A percentile compares a stretch with the other conserved stretches of the same genome.
These are phyloP conservation scores for Drymonia ruficornis DNA, from an alignment of 2,888 invertebrate species.

Conservation along the genomic window DNA sequence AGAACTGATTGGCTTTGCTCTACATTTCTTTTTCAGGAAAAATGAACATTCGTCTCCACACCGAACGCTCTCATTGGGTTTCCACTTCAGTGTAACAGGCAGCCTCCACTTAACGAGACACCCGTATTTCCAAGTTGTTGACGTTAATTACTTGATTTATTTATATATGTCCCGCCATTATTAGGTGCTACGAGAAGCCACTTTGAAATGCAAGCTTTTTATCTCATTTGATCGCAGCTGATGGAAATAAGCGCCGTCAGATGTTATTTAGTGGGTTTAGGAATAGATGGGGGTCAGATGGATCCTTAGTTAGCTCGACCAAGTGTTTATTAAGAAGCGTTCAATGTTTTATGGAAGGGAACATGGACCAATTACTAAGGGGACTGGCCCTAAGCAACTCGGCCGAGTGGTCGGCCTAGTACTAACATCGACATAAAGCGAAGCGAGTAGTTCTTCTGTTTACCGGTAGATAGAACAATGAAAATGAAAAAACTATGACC, in stretches of 20 bases:
- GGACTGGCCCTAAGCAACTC: no score
- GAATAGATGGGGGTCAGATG: constrained; percentile 5
- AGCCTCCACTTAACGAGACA: constrained; percentile 42
- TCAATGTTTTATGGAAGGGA: no score
- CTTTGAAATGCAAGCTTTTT: constrained; percentile 39
- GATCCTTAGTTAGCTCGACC: neutral
- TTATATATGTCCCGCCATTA: constrained; percentile 48
- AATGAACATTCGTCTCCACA: neutral
- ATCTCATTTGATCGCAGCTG: constrained; percentile 21
- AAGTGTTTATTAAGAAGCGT: no score
- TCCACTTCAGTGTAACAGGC: constrained; percentile 45
- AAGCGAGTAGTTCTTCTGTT: no score
- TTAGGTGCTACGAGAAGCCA: constrained; percentile 20
- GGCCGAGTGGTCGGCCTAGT: no score
- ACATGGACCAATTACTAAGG: no score
- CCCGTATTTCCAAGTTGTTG: constrained; percentile 52
- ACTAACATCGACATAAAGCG: no score
- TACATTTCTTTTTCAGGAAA: neutral
- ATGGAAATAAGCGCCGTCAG: constrained; percentile 21
- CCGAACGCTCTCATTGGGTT: neutral
- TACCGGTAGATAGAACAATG: no score
- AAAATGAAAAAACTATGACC: no score
- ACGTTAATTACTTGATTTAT: constrained; percentile 66
- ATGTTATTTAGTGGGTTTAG: constrained; percentile 20
- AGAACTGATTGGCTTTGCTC: no score